Conservation (phyloP, 2,113 vertebrate species). For the Toxostoma redivivum region DNA sequence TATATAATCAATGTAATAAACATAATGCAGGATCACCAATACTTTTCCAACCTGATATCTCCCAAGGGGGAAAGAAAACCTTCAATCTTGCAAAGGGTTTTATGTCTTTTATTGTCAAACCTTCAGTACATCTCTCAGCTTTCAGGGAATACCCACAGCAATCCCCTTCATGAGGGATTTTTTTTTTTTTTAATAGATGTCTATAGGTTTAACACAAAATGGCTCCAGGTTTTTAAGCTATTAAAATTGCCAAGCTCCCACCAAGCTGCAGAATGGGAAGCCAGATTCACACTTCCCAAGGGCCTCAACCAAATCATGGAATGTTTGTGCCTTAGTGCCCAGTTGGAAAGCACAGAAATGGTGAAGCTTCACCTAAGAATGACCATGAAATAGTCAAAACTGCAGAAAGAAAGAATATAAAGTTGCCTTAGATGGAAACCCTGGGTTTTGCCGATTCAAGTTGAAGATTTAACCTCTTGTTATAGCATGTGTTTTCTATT, state of each 20-base stretch:
- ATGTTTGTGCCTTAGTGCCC: not conserved
- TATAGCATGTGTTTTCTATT: not conserved
- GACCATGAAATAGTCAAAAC: not conserved
- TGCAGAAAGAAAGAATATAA: not conserved
- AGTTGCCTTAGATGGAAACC: not conserved
- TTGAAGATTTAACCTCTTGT: not conserved
- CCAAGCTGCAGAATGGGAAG: not conserved
- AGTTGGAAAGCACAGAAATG: not conserved
- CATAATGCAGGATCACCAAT: constrained; percentile 27
- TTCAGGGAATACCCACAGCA: not conserved
- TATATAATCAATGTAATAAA: constrained; percentile 53
- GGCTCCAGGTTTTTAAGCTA: not conserved
- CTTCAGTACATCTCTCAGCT: not conserved
- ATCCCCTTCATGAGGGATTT: not conserved
- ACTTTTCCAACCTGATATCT: not conserved
- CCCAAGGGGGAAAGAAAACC: not conserved
- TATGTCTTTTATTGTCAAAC: not conserved
- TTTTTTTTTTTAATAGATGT: not conserved
- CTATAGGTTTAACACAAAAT: not conserved
- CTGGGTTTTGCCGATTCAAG: not conserved
- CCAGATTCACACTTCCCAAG: not conserved
- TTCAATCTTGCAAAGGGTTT: not conserved
- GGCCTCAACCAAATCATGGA: not conserved
- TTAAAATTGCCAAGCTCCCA: not conserved
- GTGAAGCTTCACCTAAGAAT: not conserved